Conservation (phyloP, 2,797 vertebrate genomes). For the Lacerta bilineata region DNA sequence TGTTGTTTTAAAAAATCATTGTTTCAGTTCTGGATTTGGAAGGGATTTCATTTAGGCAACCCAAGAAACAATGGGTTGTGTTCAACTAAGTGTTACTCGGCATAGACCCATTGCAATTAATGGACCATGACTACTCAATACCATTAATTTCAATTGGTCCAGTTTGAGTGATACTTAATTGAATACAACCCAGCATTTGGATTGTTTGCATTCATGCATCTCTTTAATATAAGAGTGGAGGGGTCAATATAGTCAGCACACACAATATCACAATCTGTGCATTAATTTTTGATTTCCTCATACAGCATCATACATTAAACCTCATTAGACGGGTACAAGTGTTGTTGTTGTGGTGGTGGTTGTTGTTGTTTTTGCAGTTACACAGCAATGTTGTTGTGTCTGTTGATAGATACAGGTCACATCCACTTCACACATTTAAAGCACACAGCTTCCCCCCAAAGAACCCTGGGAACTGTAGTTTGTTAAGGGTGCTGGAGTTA, state of each 20-base stretch:
- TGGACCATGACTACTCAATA: no score
- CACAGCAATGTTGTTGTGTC: not conserved
- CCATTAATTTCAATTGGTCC: no score
- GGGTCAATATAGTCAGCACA: not conserved
- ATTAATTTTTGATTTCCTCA: not conserved
- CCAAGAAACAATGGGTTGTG: not conserved
- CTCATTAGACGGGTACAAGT: not conserved
- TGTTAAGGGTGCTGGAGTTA: not conserved
- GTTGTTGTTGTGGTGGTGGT: no score
- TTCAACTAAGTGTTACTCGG: no score
- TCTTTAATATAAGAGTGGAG: not conserved
- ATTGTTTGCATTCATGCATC: not conserved
- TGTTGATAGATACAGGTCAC: not conserved
- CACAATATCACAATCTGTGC: not conserved
- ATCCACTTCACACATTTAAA: not conserved
- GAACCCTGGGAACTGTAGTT: not conserved
- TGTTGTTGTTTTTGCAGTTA: not conserved
- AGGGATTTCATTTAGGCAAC: not conserved
- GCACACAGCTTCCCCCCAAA: not conserved
- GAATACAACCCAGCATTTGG: not conserved
- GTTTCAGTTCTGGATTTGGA: constrained; percentile 6
- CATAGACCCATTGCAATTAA: no score
- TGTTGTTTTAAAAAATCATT: not conserved
- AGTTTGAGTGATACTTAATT: no score
- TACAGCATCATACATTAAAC: not conserved